Percentiles rank a stretch among this genome's conserved stretches.
phyloP scores from a whole-genome alignment of 1,140 invertebrate species.

The Geopemphigus sp. region DNA sequence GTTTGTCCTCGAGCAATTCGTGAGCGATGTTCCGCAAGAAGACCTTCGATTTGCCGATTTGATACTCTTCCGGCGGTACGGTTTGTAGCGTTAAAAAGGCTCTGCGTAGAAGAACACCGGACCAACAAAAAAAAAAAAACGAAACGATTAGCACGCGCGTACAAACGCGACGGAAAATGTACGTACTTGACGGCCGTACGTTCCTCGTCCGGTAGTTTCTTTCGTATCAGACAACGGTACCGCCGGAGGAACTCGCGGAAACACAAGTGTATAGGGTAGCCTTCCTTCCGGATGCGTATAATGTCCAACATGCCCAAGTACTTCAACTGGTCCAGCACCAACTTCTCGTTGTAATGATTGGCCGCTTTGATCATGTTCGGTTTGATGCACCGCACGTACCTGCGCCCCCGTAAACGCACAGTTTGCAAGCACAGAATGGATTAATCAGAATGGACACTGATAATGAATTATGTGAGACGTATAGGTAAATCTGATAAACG shows the following conservation, averaged over 20 bases:
- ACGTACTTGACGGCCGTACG: constrained; percentile 61
- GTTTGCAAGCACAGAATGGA: too few species aligned
- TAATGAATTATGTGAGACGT: too few species aligned
- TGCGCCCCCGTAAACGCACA: constrained; percentile 54
- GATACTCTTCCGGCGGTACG: constrained; percentile 77
- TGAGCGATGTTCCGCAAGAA: constrained; percentile 82
- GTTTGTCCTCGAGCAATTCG: constrained; percentile 79
- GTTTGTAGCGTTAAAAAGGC: constrained; percentile 62
- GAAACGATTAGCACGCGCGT: too few species aligned
- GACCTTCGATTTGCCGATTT: constrained; percentile 86
- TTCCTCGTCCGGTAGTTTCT: constrained; percentile 55
- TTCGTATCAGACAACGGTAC: constrained; percentile 70
- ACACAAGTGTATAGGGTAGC: constrained; percentile 84
- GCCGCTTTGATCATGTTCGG: constrained; percentile 86
- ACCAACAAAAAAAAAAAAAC: too few species aligned
- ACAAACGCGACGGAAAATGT: background rate
- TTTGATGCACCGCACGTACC: constrained; percentile 93
- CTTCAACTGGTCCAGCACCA: constrained; percentile 85
- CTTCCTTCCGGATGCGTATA: constrained; percentile 88
- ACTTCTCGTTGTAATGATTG: constrained; percentile 75
- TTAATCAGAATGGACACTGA: too few species aligned
- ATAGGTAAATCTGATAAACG: too few species aligned
- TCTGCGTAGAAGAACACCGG: constrained; percentile 54
- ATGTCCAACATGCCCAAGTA: constrained; percentile 96
- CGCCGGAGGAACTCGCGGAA: constrained; percentile 75